Evolutionary conservation across 2,888 invertebrate genomes (phyloP), one percentile per base, ranked within the genome.

Genomic region (Crioceris asparagi): DNA sequence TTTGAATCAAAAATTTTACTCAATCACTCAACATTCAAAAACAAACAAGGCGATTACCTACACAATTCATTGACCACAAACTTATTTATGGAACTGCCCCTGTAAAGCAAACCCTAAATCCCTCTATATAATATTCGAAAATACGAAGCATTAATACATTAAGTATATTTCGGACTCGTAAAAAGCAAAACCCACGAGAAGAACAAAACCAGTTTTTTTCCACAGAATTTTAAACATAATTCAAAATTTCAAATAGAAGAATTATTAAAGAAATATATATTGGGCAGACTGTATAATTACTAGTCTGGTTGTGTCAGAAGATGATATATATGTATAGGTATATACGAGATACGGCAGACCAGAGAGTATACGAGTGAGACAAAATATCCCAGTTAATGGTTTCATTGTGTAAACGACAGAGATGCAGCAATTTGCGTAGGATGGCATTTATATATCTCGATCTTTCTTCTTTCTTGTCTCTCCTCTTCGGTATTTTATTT

Each of bases 191-290:
- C 36, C 35, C 32, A 35, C 38, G 17, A 40, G 11, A 12, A 17
- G 40, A 40, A 38, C 47, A 38, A 45, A 47, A 47, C 47, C 45
- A 45, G 47, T 47, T 47, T 44, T n/a, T 45, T 47, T 47, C 47
- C 38, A 40, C 44, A 47, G 45, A 45, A 47, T 48, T 49, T 48
- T 44, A 52, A 52, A 52, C 56, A 57, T 57, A 57, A 56, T 53
- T 57, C 57, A 57, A 56, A 55, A 56, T 56, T 56, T 55, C 54
- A 57, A 57, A 57, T 57, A 57, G 55, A 57, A 56, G 49, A 56
- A 56, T 57, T 57, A 57, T 57, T 57, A 54, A 54, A 52, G 50
- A 52, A 52, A 54, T 54, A n/a, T n/a, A n/a, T n/a, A 53, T 54
- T 53, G 53, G 54, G 52, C 50, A 54, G 54, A 56, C 55, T 57